phyloP scores from a whole-genome alignment of 2,888 invertebrate species.

The Eilema caniola region DNA sequence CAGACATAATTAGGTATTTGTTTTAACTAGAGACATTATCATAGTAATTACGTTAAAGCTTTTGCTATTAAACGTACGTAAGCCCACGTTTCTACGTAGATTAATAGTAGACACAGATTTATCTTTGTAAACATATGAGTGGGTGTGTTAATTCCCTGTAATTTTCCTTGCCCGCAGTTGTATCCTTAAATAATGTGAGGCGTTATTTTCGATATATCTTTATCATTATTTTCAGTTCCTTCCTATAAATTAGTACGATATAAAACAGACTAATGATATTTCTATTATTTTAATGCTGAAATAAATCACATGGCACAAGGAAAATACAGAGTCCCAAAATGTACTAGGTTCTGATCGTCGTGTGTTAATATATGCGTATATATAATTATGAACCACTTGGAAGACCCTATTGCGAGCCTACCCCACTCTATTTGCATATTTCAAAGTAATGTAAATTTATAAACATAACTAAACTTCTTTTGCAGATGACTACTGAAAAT shows the following conservation, averaged over 20 bases:
- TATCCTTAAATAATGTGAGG: not conserved
- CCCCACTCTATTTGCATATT: constrained; percentile 13
- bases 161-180: not conserved
- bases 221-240: not conserved
- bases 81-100: too few species aligned
- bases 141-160: too few species aligned
- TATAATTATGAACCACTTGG: constrained; percentile 7
- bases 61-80: too few species aligned
- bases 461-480: constrained; percentile 27
- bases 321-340: not conserved
- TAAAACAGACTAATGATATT: too few species aligned
- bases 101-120: too few species aligned
- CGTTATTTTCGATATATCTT: not conserved
- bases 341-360: not conserved
- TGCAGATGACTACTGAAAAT: constrained; percentile 63
- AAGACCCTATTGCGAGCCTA: not conserved
- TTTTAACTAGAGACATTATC: too few species aligned
- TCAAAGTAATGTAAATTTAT: constrained; percentile 5
- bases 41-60: too few species aligned
- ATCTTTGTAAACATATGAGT: too few species aligned
- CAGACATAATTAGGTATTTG: too few species aligned
- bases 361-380: not conserved
- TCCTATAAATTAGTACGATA: too few species aligned
- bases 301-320: not conserved
- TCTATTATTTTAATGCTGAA: not conserved